Evolutionary conservation across 2,888 invertebrate genomes (phyloP), one percentile per base, ranked within the genome.

Genomic region (Apoda limacodes): DNA sequence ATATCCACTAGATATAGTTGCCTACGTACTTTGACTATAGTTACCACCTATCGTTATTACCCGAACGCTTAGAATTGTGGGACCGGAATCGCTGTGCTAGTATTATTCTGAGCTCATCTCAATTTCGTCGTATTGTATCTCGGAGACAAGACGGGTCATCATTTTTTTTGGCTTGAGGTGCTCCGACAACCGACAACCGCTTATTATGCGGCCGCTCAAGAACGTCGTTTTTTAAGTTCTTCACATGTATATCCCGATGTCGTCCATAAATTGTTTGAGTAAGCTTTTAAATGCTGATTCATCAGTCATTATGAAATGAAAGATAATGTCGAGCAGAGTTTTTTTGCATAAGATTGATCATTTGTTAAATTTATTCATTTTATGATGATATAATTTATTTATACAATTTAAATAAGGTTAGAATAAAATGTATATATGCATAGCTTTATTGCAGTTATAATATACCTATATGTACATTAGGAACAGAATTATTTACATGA

Each of bases 81-180:
- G 45, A 46, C 39, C 48, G 45, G 51, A 40, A 43, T 50, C 52
- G 46, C 38, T 42, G 40, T 45, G 42, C 43, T 44, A 45, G 42
- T 46, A 46, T 49, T 41, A 42, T 50, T 48, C 45, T 36, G 46
- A 45, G 55, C 53, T 61, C 70, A 57, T 65, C 63, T 65, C 48
- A 52, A 70, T 60, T 65, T 60, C 66, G 71, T 71, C 69, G 70
- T 58, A 46, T 67, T 60, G 59, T 59, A 55, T 59, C 55, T 52
- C 58, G 52, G 57, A 60, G 64, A 60, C 65, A 58, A 60, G 60
- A 49, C 59, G 56, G 62, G 64, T 66, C 64, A 65, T 64, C 60
- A 51, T 56, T 57, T 60, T 57, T 55, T 46, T 54, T 46, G 52
- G 48, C 46, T 45, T 52, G 55, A 61, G 55, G 54, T 55, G 52